These are phyloP conservation scores for Drosophila pseudoananassae DNA, from an alignment of 1,140 invertebrate genomes.

Conservation along the genomic window DNA sequence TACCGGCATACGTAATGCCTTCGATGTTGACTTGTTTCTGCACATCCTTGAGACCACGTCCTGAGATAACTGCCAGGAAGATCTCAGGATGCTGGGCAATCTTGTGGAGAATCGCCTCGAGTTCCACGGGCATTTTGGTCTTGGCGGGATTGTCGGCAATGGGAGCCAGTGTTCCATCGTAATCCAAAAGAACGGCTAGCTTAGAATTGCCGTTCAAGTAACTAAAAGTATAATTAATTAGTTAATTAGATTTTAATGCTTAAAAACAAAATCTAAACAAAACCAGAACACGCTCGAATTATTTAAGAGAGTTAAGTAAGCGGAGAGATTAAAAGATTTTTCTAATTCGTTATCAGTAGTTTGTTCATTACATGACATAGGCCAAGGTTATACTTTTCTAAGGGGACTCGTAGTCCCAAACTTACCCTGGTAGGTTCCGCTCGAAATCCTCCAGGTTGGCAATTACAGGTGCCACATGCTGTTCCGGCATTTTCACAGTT, in stretches of 20 bases:
- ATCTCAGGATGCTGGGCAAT: constrained; percentile 93
- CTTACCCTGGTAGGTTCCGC: constrained; percentile 70
- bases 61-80: constrained; percentile 94
- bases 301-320: constrained; percentile 3
- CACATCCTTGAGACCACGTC: constrained; percentile 93
- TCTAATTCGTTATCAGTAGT: constrained; percentile 47
- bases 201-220: constrained; percentile 92
- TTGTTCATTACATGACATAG: constrained; percentile 59
- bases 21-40: constrained; percentile 94
- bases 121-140: constrained; percentile 91
- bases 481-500: constrained; percentile 62
- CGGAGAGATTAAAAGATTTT: background rate
- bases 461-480: constrained; percentile 65
- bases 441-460: constrained; percentile 66
- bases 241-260: background rate
- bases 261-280: background rate
- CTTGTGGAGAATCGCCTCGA: constrained; percentile 91
- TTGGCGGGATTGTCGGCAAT: constrained; percentile 94
- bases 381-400: constrained; percentile 58
- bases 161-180: constrained; percentile 94
- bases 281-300: background rate
- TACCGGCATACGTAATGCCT: constrained; percentile 95
- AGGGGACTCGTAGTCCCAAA: background rate
- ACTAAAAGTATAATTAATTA: constrained; percentile 82
- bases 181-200: constrained; percentile 92